Evolutionary conservation across 2,888 invertebrate genomes (phyloP), one percentile per base, ranked within the genome.

Genomic region (Silvanus unidentatus): DNA sequence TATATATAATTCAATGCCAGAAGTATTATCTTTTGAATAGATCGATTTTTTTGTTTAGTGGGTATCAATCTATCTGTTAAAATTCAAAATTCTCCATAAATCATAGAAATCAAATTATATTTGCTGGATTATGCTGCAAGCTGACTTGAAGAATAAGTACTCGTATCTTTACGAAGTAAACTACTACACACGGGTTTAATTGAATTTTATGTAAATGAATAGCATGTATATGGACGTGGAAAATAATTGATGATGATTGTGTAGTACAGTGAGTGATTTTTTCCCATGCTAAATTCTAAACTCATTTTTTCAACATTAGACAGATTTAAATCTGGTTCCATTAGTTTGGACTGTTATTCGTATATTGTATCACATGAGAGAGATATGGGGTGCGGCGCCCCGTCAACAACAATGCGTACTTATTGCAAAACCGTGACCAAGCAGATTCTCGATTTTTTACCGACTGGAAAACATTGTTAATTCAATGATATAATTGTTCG

Each of bases 401-500:
- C 55, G 61, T 63, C 59, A 60, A 65, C 63, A 57, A 59, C 63
- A 62, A 61, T 61, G 51, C 59, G 55, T 60, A 59, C 63, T 66
- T 68, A 69, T 68, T 69, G 66, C 69, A 51, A 63, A 63, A 64
- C 61, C 62, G 57, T 69, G 69, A 68, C 66, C 60, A 49, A 57
- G 63, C 68, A 60, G 55, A 65, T 60, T 67, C 58, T 39, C 45
- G 57, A 62, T 60, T 68, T 68, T 68, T 67, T 66, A 63, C 59
- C 59, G 48, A 57, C 55, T 57, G 4, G 57, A 62, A 65, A 66
- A 62, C 62, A 55, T 65, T 65, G 63, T n/a, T 66, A 70, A 71
- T 70, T 71, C 70, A 66, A 67, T 69, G 66, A 69, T 69, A 69
- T 69, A 69, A 70, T 70, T 70, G 69, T 70, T 63, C 68, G 64